Base-by-base conservation (phyloP, 2,888 invertebrate species). In the Adineta ricciae region DNA sequence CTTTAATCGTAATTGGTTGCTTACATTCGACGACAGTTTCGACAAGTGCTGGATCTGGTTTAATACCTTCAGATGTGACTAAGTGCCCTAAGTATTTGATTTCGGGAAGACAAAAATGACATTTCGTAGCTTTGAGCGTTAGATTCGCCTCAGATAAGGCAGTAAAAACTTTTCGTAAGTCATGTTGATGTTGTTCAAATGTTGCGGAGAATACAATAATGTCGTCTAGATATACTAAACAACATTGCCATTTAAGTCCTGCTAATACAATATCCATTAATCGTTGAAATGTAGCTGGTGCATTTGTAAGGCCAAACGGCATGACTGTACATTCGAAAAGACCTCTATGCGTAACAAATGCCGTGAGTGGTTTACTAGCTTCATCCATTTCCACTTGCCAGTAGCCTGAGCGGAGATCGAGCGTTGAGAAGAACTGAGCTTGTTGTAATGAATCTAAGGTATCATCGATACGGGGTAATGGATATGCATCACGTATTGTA, bases 221-320 rank as follows among this genome's bases (percentile, higher is more conserved):
- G 86, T 90, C 89, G 83, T 90, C 89, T 21, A 90, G 82, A 84
- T 90, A 90, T 0, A 90, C 88, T 46, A 90, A 88, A 84, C 88
- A 88, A 16, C 86, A 86, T 8, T 84, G 82, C 86, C 86, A 87
- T n/a, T 87, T 86, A 27, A 89, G 73, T 0, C 87, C 88, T 0
- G 86, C 85, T 36, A 89, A 86, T 1, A 88, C 87, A 11, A 86
- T 84, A 78, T 90, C 87, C 88, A 90, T 90, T 9, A 88, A 41
- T 1, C 88, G 84, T 64, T 88, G 88, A 85, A 89, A 90, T 0
- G 88, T 89, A 2, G 88, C 87, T 0, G 89, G 89, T 0, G 89
- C 88, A 50, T 88, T 88, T 83, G 87, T 87, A 4, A 89, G 84
- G 0, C 89, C 89, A 87, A 86, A 19, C 84, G 46, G 46, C 46